Evolutionary conservation across 1,140 invertebrate species (phyloP).

Genomic region (Rhagoletis zephyria): DNA sequence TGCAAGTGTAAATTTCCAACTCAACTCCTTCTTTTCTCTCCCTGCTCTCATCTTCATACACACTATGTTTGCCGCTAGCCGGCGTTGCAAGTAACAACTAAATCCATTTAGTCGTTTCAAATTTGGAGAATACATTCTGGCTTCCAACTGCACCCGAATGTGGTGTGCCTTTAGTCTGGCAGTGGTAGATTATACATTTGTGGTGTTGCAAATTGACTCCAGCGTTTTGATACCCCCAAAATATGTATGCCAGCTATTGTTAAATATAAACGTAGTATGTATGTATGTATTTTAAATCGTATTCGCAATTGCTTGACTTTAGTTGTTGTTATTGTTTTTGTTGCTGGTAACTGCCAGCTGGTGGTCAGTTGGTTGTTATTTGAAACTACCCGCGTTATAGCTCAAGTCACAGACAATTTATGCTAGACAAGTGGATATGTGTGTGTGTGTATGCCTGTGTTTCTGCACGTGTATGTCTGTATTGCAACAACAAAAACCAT

Average conservation of each 20-base stretch:
- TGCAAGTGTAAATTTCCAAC: conserved; percentile 31
- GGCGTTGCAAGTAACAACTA: conserved; percentile 8
- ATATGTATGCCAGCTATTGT: background rate
- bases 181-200: conserved; percentile 5
- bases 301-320: background rate
- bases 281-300: background rate
- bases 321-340: background rate
- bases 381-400: conserved; percentile 20
- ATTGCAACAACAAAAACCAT: background rate
- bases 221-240: conserved; percentile 39
- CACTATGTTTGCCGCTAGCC: background rate
- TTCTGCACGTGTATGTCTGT: background rate
- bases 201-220: conserved; percentile 47
- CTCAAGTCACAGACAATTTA: conserved; percentile 35
- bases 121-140: conserved; percentile 10
- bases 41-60: background rate
- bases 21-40: background rate
- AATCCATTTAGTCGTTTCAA: conserved; percentile 39
- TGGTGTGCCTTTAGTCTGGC: background rate
- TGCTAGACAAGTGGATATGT: background rate
- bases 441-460: background rate
- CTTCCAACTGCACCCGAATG: background rate
- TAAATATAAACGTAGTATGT: background rate
- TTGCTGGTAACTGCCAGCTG: background rate
- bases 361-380: conserved; percentile 47